Evolutionary conservation across 2,113 vertebrate genomes (phyloP).

Genomic region (Chaetodon trifascialis): DNA sequence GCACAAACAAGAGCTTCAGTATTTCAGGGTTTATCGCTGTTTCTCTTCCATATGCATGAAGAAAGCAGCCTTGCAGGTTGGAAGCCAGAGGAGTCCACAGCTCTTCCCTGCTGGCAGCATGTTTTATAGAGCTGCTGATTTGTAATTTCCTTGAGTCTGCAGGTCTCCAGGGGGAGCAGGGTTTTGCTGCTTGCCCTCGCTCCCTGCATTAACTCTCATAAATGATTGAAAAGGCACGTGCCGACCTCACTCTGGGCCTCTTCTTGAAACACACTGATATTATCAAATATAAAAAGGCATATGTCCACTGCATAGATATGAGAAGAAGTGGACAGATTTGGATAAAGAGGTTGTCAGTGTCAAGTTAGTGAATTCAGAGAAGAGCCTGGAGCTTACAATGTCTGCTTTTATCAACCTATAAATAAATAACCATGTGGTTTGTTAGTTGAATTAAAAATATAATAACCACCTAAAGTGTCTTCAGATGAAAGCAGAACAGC

Average conservation of each 20-base stretch:
- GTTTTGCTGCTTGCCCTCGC: constrained; percentile 46
- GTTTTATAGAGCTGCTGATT: constrained; percentile 61
- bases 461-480: too few relatives aligned
- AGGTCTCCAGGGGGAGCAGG: constrained; percentile 42
- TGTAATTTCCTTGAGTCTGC: constrained; percentile 59
- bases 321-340: neutral
- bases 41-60: constrained; percentile 12
- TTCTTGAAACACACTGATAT: constrained; percentile 12
- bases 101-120: constrained; percentile 24
- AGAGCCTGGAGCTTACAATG: too few relatives aligned
- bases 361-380: constrained; percentile 1
- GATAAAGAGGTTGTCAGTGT: neutral
- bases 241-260: constrained; percentile 4
- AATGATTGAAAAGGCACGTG: constrained; percentile 69
- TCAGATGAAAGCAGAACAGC: neutral
- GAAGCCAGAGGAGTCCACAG: neutral
- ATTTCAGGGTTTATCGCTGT: constrained; percentile 26
- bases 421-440: too few relatives aligned
- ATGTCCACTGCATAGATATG: constrained; percentile 1
- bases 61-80: neutral
- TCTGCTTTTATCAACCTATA: too few relatives aligned
- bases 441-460: too few relatives aligned
- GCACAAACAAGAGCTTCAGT: constrained; percentile 23
- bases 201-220: constrained; percentile 68
- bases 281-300: constrained; percentile 54